A percentile compares a stretch with the other conserved stretches of the same genome.
Conservation (phyloP, 2,113 vertebrate genomes). For the Oncorhynchus gorbuscha region DNA sequence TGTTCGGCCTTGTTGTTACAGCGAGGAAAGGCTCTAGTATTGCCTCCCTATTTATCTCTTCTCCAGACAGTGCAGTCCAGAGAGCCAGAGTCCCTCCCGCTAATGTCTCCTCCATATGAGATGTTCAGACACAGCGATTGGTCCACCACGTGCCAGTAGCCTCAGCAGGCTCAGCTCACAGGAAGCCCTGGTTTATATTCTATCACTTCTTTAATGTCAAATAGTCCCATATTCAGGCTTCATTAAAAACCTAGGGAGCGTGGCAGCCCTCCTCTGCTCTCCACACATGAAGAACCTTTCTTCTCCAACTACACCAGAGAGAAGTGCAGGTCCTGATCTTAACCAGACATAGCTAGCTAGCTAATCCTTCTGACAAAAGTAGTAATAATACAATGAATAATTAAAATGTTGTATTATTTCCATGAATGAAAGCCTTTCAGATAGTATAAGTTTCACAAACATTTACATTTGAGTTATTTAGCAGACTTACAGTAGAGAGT, state of each 20-base stretch:
- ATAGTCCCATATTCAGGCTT: constrained; percentile 30
- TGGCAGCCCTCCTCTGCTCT: constrained; percentile 17
- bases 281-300: neutral
- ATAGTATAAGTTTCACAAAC: neutral
- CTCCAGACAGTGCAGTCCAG: constrained; percentile 16
- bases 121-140: constrained; percentile 22
- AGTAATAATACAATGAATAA: neutral
- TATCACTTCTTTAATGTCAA: constrained; percentile 39
- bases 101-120: constrained; percentile 50
- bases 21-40: neutral
- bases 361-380: neutral
- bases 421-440: neutral
- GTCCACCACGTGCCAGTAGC: neutral
- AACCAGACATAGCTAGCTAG: neutral
- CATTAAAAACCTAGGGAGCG: constrained; percentile 26
- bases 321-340: neutral
- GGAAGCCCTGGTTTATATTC: constrained; percentile 41
- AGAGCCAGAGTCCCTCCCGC: constrained; percentile 4
- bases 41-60: constrained; percentile 18
- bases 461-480: neutral
- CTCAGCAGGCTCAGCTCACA: constrained; percentile 16
- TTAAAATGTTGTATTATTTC: neutral
- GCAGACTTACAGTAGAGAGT: neutral
- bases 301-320: neutral
- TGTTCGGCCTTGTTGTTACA: neutral